phyloP scores from a whole-genome alignment of 2,113 vertebrate species.

The Chloropsis hardwickii region DNA sequence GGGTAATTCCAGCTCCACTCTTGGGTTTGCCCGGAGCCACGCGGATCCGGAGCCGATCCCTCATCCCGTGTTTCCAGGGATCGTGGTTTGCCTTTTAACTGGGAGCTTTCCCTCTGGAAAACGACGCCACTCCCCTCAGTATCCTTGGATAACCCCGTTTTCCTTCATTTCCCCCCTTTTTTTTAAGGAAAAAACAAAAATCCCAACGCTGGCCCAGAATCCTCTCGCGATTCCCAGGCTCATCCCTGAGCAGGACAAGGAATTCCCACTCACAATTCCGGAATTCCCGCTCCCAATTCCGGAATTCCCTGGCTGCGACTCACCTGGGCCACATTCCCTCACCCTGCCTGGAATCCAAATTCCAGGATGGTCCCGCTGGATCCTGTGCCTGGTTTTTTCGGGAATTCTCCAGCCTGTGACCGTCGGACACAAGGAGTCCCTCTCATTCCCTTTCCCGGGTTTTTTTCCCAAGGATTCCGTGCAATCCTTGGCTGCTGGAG shows the following conservation, averaged over 20 bases:
- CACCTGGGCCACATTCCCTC: neutral
- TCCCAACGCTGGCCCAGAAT: accelerated
- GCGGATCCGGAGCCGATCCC: accelerated
- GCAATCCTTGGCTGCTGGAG: neutral
- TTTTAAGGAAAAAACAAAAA: neutral
- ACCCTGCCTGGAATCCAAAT: neutral
- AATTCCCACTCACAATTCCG: neutral
- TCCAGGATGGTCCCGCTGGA: accelerated
- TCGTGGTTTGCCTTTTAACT: accelerated
- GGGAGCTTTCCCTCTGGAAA: neutral
- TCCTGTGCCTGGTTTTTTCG: neutral
- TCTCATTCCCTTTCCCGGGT: neutral
- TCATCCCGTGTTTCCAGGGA: neutral
- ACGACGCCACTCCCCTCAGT: accelerated
- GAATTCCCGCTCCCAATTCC: neutral
- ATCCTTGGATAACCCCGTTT: neutral
- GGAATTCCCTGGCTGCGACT: neutral
- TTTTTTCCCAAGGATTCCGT: neutral
- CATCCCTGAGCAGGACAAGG: neutral
- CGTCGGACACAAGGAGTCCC: accelerated
- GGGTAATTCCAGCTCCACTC: neutral
- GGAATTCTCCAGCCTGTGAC: neutral
- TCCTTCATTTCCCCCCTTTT: accelerated
- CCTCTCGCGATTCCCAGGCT: neutral
- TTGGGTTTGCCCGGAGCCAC: neutral